phyloP scores from a whole-genome alignment of 2,888 invertebrate genomes.

The Nomada ruficornis region DNA sequence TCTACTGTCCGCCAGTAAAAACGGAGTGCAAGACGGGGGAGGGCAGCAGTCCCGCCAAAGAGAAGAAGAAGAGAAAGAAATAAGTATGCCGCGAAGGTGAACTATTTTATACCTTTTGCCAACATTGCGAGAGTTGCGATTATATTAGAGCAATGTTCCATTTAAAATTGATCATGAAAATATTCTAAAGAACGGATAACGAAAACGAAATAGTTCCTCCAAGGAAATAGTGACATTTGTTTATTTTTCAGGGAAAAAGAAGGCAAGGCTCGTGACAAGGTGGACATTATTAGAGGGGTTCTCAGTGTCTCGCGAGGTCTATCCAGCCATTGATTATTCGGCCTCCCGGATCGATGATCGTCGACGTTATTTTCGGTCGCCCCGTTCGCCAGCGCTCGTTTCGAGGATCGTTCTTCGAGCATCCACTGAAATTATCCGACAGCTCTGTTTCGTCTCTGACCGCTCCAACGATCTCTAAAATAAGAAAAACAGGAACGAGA shows the following conservation, averaged over 20 bases:
- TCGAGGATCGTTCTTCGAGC: conserved; percentile 24
- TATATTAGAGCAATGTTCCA: too few species aligned
- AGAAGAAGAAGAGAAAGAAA: conserved; percentile 17
- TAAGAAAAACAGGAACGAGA: conserved; percentile 6
- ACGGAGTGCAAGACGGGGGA: conserved; percentile 14
- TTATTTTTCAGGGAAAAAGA: not conserved
- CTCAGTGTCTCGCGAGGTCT: conserved; percentile 47
- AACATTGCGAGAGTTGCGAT: not conserved
- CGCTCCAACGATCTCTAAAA: conserved; percentile 19
- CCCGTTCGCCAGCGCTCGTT: conserved; percentile 47
- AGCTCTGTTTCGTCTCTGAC: not conserved
- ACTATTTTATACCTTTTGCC: not conserved
- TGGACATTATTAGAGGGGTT: not conserved
- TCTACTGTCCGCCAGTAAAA: conserved; percentile 56
- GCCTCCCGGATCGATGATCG: conserved; percentile 62
- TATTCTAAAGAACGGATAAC: too few species aligned
- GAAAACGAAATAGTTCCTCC: too few species aligned
- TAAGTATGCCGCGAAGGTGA: conserved; percentile 2
- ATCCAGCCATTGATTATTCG: conserved; percentile 57
- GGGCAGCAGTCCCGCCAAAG: conserved; percentile 19
- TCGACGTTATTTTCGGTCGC: conserved; percentile 55
- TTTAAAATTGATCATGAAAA: too few species aligned
- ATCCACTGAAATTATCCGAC: conserved; percentile 11
- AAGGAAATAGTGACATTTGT: too few species aligned
- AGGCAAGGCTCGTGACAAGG: not conserved